phyloP scores from a whole-genome alignment of 1,140 invertebrate genomes.

The Meloidogyne chitwoodi region DNA sequence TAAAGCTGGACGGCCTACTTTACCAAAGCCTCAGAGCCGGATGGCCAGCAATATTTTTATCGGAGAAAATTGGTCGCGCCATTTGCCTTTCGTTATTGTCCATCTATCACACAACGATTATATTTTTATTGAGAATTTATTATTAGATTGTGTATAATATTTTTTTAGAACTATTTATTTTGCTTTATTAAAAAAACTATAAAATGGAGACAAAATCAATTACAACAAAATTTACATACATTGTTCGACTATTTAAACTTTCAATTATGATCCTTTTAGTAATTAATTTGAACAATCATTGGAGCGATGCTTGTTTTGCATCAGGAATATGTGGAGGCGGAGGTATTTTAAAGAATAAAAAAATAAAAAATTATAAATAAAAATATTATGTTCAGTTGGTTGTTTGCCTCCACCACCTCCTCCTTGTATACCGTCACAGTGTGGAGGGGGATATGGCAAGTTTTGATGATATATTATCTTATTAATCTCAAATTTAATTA shows the following conservation, averaged over 20 bases:
- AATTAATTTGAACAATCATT: background rate
- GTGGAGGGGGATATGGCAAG: slow-evolving; percentile 32
- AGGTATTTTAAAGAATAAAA: slow-evolving; percentile 2
- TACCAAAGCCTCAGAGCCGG: background rate
- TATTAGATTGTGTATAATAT: background rate
- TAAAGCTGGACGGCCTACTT: background rate
- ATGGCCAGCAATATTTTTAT: background rate
- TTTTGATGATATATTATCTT: background rate
- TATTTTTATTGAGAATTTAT: background rate
- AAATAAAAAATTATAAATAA: background rate
- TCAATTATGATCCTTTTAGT: background rate
- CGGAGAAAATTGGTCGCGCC: background rate
- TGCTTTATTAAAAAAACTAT: background rate
- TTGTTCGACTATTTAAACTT: background rate
- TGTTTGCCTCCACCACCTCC: slow-evolving; percentile 16
- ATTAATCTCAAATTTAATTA: background rate
- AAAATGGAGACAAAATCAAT: background rate
- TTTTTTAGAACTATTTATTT: background rate
- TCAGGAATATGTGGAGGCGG: slow-evolving; percentile 39
- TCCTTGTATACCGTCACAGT: slow-evolving; percentile 16
- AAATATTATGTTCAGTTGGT: slow-evolving; percentile 3
- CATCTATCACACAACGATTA: background rate
- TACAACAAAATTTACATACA: background rate
- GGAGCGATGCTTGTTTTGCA: slow-evolving; percentile 41
- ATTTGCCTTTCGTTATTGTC: background rate